Percentiles rank a stretch among this genome's conserved stretches.
Conservation (phyloP, 2,113 vertebrate species). For the Ciconia maguari region DNA sequence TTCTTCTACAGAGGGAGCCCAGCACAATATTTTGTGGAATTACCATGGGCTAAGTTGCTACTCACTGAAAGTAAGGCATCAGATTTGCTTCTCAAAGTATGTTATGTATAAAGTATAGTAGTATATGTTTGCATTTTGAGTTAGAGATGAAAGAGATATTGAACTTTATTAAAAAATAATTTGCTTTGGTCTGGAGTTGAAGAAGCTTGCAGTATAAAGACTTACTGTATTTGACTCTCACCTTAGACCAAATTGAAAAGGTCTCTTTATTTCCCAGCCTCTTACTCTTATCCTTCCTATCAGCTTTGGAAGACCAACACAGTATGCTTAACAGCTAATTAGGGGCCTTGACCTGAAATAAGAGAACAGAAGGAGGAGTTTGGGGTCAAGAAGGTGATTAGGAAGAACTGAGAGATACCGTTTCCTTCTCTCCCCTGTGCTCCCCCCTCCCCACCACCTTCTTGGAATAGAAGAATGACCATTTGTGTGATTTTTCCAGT, state of each 20-base stretch:
- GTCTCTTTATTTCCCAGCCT: not conserved
- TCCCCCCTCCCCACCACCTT: fast-evolving
- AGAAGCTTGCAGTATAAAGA: not conserved
- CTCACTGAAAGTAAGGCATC: not conserved
- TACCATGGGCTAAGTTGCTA: not conserved
- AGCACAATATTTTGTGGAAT: not conserved
- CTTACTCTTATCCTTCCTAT: not conserved
- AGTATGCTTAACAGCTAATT: not conserved
- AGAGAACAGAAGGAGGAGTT: not conserved
- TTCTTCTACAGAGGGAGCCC: not conserved
- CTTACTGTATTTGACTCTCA: not conserved
- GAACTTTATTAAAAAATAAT: not conserved
- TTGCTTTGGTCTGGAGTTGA: not conserved
- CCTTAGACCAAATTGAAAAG: not conserved
- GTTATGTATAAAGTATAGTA: not conserved
- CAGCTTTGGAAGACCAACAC: not conserved
- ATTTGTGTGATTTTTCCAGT: not conserved
- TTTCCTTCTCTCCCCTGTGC: not conserved
- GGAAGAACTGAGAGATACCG: not conserved
- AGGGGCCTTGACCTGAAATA: not conserved
- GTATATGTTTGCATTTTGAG: not conserved
- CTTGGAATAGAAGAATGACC: not conserved
- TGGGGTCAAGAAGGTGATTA: not conserved
- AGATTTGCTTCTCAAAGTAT: not conserved
- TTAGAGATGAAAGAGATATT: not conserved